phyloP scores from a whole-genome alignment of 2,113 vertebrate genomes.

The Cervus canadensis region DNA sequence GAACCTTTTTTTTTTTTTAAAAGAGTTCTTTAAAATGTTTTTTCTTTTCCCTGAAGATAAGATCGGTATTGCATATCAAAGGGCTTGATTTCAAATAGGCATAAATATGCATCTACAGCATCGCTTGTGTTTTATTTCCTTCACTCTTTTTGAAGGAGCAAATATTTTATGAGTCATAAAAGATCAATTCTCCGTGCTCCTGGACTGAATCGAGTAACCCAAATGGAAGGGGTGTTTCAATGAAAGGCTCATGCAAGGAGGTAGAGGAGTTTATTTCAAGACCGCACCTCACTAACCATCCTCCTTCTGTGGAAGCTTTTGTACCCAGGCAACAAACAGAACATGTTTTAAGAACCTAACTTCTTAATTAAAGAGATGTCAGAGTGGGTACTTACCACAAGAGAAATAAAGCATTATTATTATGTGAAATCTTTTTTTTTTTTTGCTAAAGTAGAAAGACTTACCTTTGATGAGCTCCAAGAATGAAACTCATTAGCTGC shows the following conservation, averaged over 20 bases:
- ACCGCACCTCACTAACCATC: neutral
- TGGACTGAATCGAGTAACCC: neutral
- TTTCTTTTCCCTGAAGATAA: constrained; percentile 37
- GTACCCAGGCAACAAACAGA: neutral
- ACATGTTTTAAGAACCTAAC: neutral
- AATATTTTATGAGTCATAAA: constrained; percentile 40
- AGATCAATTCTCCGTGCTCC: constrained; percentile 16
- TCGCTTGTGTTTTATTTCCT: constrained; percentile 34
- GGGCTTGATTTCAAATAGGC: constrained; percentile 51
- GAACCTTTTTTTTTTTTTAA: neutral
- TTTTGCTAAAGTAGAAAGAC: neutral
- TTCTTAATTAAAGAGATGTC: constrained; percentile 26
- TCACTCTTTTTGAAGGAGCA: constrained; percentile 43
- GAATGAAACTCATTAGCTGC: neutral
- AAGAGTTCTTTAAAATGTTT: constrained; percentile 37
- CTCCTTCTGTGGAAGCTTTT: neutral
- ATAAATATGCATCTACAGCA: neutral
- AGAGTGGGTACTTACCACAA: neutral
- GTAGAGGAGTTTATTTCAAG: neutral
- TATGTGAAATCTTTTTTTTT: neutral
- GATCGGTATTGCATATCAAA: constrained; percentile 70
- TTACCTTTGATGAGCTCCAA: neutral
- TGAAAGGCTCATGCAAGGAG: neutral
- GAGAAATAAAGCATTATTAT: neutral
- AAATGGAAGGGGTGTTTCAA: neutral